Evolutionary conservation across 2,888 invertebrate genomes (phyloP).

Genomic region (Danaus chrysippus): DNA sequence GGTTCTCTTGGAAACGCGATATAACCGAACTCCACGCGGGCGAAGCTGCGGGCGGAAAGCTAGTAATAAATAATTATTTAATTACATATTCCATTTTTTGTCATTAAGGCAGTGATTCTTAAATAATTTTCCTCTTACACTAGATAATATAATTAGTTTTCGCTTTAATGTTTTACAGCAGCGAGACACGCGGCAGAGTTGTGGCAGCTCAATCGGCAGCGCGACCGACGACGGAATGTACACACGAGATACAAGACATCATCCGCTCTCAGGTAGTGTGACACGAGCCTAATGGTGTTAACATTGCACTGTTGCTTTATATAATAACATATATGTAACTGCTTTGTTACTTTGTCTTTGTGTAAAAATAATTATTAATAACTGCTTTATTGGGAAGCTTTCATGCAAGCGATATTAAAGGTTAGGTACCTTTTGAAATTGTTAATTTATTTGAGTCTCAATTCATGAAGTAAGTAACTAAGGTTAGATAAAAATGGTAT

Average conservation of each 20-base stretch:
- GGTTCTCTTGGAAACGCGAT: no score
- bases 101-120: not conserved
- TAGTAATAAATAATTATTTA: no score
- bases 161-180: conserved; percentile 36
- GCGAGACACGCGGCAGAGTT: conserved; percentile 68
- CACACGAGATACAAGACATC: conserved; percentile 62
- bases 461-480: no score
- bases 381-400: not conserved
- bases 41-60: no score
- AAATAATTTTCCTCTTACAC: conserved; percentile 4
- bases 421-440: no score
- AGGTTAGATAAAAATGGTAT: no score
- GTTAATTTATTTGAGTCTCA: no score
- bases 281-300: conserved; percentile 7
- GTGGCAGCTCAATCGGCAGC: conserved; percentile 70
- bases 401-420: not conserved
- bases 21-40: no score
- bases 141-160: conserved; percentile 13
- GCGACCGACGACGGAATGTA: conserved; percentile 66
- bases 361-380: not conserved
- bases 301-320: conserved; percentile 2
- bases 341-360: conserved; percentile 4
- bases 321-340: not conserved
- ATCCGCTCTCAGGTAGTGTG: conserved; percentile 59
- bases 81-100: no score